A percentile compares a stretch with the other conserved stretches of the same genome.
phyloP scores from a whole-genome alignment of 35 echinoderm and acorn worm genomes.

The Lytechinus variegatus region DNA sequence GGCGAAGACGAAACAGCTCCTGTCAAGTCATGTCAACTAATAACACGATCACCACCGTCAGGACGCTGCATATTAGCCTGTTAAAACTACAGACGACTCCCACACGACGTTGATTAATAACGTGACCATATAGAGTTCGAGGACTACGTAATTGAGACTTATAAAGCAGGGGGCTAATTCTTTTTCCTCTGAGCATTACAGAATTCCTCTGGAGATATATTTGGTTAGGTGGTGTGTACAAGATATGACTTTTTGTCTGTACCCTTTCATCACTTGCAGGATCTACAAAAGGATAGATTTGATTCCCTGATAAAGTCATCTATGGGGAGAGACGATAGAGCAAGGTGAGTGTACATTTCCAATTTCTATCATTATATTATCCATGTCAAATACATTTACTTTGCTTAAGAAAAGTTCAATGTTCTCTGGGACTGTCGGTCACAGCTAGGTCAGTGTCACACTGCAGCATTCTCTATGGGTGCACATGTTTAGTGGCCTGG shows the following conservation, averaged over 20 bases:
- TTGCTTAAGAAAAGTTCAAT: neutral
- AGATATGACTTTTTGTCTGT: constrained; percentile 23
- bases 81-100: neutral
- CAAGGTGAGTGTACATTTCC: constrained; percentile 15
- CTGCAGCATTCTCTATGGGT: too few species aligned
- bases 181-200: neutral
- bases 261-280: neutral
- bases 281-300: constrained; percentile 34
- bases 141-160: neutral
- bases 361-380: neutral
- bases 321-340: constrained; percentile 44
- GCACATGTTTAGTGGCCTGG: too few species aligned
- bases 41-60: neutral
- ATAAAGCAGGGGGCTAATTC: neutral
- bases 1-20: neutral
- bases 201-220: neutral
- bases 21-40: neutral
- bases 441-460: neutral
- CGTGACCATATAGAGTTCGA: neutral
- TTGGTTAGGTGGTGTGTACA: neutral
- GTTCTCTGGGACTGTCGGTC: neutral
- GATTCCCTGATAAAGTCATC: neutral
- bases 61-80: neutral
- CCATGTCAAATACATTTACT: neutral
- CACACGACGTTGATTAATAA: neutral